Evolutionary conservation across 1,140 invertebrate species (phyloP).

Genomic region (Carcinoscorpius rotundicauda): DNA sequence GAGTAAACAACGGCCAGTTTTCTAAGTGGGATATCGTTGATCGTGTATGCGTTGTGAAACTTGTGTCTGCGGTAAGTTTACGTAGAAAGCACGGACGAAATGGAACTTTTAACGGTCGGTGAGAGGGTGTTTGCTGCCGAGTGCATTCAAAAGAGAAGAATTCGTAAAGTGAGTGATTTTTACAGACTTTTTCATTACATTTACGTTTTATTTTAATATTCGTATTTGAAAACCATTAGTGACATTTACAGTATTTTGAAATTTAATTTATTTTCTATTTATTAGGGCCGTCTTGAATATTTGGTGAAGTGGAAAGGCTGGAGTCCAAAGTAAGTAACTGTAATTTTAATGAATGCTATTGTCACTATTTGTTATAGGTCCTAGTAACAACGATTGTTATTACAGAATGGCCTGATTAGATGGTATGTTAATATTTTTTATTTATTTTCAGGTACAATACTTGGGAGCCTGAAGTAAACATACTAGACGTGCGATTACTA

Average conservation of each 20-base stretch:
- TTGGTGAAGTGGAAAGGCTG: slow-evolving; percentile 95
- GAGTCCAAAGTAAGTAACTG: slow-evolving; percentile 27
- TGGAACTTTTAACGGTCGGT: slow-evolving; percentile 52
- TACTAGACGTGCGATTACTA: slow-evolving; percentile 77
- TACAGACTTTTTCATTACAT: no score
- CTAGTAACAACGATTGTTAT: no score
- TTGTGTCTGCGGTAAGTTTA: no score
- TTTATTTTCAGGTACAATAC: slow-evolving; percentile 59
- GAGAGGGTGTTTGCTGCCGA: slow-evolving; percentile 91
- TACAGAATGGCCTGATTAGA: no score
- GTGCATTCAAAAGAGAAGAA: slow-evolving; percentile 82
- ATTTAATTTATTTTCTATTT: no score
- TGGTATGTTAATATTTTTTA: no score
- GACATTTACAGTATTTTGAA: no score
- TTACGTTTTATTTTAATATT: no score
- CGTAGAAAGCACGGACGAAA: slow-evolving; percentile 22
- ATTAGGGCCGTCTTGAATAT: slow-evolving; percentile 50
- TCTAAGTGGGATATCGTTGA: no score
- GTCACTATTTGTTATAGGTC: background rate
- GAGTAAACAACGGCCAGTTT: no score
- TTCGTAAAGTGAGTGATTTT: slow-evolving; percentile 59
- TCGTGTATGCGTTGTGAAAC: no score
- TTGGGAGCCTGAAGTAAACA: slow-evolving; percentile 94
- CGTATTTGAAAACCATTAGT: no score
- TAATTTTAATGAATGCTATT: background rate